Evolutionary conservation across 2,888 invertebrate genomes (phyloP).

Genomic region (Agonopterix heracliana): DNA sequence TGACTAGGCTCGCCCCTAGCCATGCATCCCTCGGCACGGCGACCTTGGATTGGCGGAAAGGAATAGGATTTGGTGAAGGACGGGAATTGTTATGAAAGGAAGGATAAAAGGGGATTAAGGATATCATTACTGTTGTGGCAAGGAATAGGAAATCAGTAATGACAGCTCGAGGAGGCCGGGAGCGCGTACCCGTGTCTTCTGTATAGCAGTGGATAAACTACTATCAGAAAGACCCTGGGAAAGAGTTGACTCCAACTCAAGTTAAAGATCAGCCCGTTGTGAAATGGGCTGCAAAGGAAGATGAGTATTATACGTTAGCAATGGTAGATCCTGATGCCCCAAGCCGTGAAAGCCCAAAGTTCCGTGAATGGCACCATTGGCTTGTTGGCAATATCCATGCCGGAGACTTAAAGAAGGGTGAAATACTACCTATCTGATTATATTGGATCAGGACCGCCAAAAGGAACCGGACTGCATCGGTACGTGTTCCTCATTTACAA

Average conservation of each 20-base stretch:
- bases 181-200: too few relatives aligned
- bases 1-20: too few relatives aligned
- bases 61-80: too few relatives aligned
- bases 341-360: slow-evolving; percentile 79
- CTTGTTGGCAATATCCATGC: slow-evolving; percentile 84
- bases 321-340: slow-evolving; percentile 87
- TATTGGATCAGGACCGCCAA: slow-evolving; percentile 80
- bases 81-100: too few relatives aligned
- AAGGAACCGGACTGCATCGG: slow-evolving; percentile 82
- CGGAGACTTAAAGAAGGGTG: slow-evolving; percentile 76
- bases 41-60: too few relatives aligned
- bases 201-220: too few relatives aligned
- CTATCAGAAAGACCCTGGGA: too few relatives aligned
- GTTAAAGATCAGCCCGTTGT: slow-evolving; percentile 82
- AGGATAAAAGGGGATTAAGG: too few relatives aligned
- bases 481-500: slow-evolving; percentile 82
- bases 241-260: slow-evolving; percentile 82
- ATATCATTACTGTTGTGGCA: too few relatives aligned
- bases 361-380: slow-evolving; percentile 87
- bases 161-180: too few relatives aligned
- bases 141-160: too few relatives aligned
- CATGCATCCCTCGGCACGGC: too few relatives aligned
- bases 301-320: slow-evolving; percentile 78
- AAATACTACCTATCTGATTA: slow-evolving; percentile 81
- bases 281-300: slow-evolving; percentile 77